Evolutionary conservation across 2,797 vertebrate genomes (phyloP).

Genomic region (Chaetodon trifasciatus): DNA sequence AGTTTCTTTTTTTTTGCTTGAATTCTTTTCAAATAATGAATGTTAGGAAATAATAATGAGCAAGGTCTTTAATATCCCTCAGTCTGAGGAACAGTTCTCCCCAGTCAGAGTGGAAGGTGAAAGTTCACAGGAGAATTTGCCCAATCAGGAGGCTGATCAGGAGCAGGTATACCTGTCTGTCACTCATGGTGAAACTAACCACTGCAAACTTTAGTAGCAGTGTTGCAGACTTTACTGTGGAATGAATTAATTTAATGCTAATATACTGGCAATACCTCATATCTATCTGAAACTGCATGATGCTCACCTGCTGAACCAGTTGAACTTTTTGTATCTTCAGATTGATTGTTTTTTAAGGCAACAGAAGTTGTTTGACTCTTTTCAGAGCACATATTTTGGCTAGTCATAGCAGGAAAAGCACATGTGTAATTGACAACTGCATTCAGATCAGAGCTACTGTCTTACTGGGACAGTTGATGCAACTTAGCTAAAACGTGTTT

Average conservation of each 20-base stretch:
- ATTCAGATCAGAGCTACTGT: not conserved
- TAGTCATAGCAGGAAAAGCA: not conserved
- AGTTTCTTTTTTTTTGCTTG: not conserved
- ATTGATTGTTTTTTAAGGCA: not conserved
- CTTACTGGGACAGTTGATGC: not conserved
- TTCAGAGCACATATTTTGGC: not conserved
- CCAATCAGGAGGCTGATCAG: slow-evolving; percentile 62
- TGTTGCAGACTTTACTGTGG: slow-evolving; percentile 4
- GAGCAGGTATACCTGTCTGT: slow-evolving; percentile 74
- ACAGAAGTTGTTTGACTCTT: not conserved
- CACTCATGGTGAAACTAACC: slow-evolving; percentile 17
- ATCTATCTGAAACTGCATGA: slow-evolving; percentile 51
- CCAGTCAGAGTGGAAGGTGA: slow-evolving; percentile 65
- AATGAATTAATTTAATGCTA: slow-evolving; percentile 30
- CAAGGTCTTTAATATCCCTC: slow-evolving; percentile 57
- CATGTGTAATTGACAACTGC: not conserved
- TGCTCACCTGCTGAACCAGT: slow-evolving; percentile 1
- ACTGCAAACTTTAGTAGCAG: not conserved
- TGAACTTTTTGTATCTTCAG: not conserved
- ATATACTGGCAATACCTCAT: slow-evolving; percentile 12
- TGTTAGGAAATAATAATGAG: slow-evolving; percentile 1
- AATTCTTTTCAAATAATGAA: not conserved
- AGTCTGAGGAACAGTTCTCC: slow-evolving; percentile 69
- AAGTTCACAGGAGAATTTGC: slow-evolving; percentile 62
- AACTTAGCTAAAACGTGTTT: not conserved